phyloP scores from a whole-genome alignment of 2,113 vertebrate genomes.

The Hypanus sabinus region DNA sequence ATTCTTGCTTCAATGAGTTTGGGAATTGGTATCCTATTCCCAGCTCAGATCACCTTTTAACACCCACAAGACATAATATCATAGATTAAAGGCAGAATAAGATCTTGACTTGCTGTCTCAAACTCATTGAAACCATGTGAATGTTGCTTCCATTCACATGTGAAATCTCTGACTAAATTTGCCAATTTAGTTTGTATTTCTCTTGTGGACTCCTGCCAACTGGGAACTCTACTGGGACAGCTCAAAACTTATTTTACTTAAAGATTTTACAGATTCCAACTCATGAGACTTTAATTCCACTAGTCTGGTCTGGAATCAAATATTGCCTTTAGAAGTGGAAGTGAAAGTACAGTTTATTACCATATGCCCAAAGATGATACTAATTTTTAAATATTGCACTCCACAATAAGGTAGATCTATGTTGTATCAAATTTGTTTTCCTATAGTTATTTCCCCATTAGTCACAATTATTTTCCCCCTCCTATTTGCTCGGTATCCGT shows the following conservation, averaged over 20 bases:
- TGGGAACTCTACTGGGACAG: conserved; percentile 2
- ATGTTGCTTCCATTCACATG: not conserved
- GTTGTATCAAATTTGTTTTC: conserved; percentile 20
- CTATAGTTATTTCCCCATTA: not conserved
- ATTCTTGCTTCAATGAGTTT: not conserved
- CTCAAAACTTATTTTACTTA: not conserved
- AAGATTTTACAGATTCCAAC: conserved; percentile 20
- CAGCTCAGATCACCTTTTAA: not conserved
- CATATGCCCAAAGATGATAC: not conserved
- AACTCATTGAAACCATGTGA: not conserved
- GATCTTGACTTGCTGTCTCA: not conserved
- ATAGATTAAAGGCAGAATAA: not conserved
- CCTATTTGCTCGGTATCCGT: not conserved
- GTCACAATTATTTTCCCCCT: not conserved
- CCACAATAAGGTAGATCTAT: not conserved
- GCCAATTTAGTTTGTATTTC: not conserved
- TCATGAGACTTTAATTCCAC: conserved; percentile 11
- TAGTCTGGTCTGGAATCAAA: not conserved
- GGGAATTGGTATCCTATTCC: not conserved
- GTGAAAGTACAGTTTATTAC: not conserved
- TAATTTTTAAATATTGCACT: conserved; percentile 4
- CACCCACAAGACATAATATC: not conserved
- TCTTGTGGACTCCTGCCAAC: conserved; percentile 17
- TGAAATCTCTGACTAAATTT: not conserved
- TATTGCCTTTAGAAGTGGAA: not conserved